Percentiles rank a stretch among this genome's conserved stretches.
These are phyloP conservation scores for Lycodopsis pacificus DNA, from an alignment of 2,797 vertebrate genomes.

Conservation along the genomic window DNA sequence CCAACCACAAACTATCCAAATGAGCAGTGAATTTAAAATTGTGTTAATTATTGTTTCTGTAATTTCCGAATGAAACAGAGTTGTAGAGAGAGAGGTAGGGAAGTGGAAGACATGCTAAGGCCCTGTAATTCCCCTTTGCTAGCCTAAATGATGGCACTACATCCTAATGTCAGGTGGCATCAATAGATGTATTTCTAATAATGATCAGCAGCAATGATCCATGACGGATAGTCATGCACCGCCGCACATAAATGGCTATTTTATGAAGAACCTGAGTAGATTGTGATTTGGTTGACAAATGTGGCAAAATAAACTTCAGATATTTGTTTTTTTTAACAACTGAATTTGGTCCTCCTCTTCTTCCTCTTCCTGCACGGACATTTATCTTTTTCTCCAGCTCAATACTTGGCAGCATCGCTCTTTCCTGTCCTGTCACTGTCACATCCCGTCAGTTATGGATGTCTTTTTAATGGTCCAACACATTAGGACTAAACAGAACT, in stretches of 20 bases:
- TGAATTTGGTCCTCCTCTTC: not conserved
- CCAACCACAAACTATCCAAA: slow-evolving; percentile 54
- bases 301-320: not conserved
- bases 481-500: slow-evolving; percentile 53
- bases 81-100: slow-evolving; percentile 9
- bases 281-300: slow-evolving; percentile 18
- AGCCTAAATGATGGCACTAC: not conserved
- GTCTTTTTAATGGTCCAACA: slow-evolving; percentile 50
- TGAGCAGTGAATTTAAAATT: slow-evolving; percentile 31
- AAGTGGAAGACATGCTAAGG: not conserved
- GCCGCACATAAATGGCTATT: not conserved
- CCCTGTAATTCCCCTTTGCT: not conserved
- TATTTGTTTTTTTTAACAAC: slow-evolving; percentile 4
- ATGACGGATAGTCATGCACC: slow-evolving; percentile 10
- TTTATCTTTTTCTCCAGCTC: slow-evolving; percentile 5
- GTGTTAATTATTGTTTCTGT: slow-evolving; percentile 31
- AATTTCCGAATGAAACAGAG: slow-evolving; percentile 24
- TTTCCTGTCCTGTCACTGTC: slow-evolving; percentile 49
- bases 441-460: slow-evolving; percentile 15
- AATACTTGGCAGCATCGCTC: not conserved
- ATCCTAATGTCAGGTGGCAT: slow-evolving; percentile 27
- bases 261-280: slow-evolving; percentile 22
- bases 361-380: not conserved
- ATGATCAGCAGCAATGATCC: slow-evolving; percentile 36
- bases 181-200: slow-evolving; percentile 30